Evolutionary conservation across 2,113 vertebrate genomes (phyloP), one percentile per base, ranked within the genome.

Genomic region (Kryptolebias marmoratus): DNA sequence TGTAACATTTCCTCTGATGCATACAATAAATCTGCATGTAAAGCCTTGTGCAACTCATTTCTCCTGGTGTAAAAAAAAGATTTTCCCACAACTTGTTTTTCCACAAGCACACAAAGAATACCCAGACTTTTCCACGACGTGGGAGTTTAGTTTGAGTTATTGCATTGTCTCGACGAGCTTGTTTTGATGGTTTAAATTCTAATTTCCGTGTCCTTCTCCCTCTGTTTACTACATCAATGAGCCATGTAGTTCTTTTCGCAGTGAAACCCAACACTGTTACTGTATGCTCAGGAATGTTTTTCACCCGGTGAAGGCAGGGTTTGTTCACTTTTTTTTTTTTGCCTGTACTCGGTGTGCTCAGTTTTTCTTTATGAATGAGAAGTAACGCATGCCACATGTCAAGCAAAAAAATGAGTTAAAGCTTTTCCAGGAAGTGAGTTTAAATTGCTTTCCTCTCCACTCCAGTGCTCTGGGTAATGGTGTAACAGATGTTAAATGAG

Each of bases 201-300:
- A 45, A 45, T 81, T 75, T 79, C 74, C 15, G n/a, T 81, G 80
- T 85, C 80, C 47, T 73, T 79, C 56, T 66, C 47, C 73, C 32
- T 11, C 45, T 82, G 76, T 90, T 90, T 87, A 83, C 85, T 74
- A 85, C 70, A 49, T 84, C 87, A 87, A 8, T 84, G 84, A 85
- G 81, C 63, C 68, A 79, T 73, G 57, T 42, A 48, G 57, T 82
- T 79, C 61, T 74, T 75, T 68, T 79, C 68, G 68, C 71, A 77
- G 31, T 89, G 86, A 91, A 91, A 93, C 79, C 61, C 4, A 73
- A 89, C 81, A 79, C 69, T 68, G 80, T 88, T 88, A 89, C 79
- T 81, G 81, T 86, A 83, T 12, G 8, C 79, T 81, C 71, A 87
- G 85, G 91, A 91, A 90, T 91, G 88, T 89, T 88, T 88, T 90